A percentile compares a stretch with the other conserved stretches of the same genome.
phyloP scores from a whole-genome alignment of 2,113 vertebrate genomes.

The Nannospalax galili region DNA sequence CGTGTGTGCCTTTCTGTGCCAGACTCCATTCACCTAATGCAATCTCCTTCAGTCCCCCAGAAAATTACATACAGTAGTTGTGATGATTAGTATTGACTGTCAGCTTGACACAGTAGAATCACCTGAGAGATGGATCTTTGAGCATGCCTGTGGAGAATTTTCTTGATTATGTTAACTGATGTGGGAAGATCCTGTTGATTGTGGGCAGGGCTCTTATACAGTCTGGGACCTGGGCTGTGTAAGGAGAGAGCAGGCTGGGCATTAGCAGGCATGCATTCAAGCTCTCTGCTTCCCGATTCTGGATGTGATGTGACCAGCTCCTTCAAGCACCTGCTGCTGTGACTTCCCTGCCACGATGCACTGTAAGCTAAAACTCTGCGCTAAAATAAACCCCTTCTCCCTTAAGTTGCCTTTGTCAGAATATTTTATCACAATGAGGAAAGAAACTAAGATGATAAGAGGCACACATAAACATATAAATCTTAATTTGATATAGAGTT shows the following conservation, averaged over 20 bases:
- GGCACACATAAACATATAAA: too few species aligned
- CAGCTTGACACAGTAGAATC: background rate
- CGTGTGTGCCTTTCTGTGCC: background rate
- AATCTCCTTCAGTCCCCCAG: too few species aligned
- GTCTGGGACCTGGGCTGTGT: background rate
- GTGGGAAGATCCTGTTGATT: background rate
- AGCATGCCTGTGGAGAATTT: background rate
- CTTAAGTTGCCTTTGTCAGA: too few species aligned
- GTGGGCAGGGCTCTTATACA: background rate
- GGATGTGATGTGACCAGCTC: background rate
- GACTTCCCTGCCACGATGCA: background rate
- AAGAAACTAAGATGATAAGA: background rate
- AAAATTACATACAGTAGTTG: background rate
- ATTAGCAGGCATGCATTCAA: too few species aligned
- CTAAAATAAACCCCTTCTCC: background rate
- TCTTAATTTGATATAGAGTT: background rate
- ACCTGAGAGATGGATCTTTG: background rate
- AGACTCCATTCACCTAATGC: background rate
- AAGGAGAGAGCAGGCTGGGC: background rate
- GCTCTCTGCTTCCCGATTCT: background rate
- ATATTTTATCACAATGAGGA: too few species aligned
- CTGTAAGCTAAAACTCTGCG: background rate
- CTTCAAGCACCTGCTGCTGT: background rate
- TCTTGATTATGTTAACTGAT: background rate
- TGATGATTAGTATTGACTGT: background rate